Evolutionary conservation across 2,888 invertebrate species (phyloP).

Genomic region (Noctua pronuba): DNA sequence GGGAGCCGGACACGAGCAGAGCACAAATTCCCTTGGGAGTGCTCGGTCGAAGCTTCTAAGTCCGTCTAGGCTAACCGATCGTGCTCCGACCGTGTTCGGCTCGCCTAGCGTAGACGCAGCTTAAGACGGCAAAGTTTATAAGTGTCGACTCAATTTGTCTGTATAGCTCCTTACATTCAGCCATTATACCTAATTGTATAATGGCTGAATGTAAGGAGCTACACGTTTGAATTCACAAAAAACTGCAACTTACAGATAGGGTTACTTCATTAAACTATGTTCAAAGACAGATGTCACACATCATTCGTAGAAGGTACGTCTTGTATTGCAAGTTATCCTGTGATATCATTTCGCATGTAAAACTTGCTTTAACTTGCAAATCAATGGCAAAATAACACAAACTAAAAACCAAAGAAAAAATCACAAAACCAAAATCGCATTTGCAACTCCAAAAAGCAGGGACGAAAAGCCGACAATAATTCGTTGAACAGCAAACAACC

Average conservation of each 20-base stretch:
- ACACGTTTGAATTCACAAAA: background rate
- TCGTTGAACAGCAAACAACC: slow-evolving; percentile 63
- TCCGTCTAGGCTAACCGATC: no score
- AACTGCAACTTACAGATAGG: background rate
- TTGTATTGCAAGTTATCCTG: background rate
- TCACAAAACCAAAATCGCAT: slow-evolving; percentile 22
- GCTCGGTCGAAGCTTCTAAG: no score
- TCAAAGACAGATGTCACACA: background rate
- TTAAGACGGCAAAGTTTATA: background rate
- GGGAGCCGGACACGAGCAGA: no score
- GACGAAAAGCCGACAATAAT: slow-evolving; percentile 46
- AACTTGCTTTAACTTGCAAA: background rate
- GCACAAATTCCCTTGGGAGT: no score
- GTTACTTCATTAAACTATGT: background rate
- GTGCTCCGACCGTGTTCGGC: no score
- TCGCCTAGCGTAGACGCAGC: no score
- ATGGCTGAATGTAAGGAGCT: background rate
- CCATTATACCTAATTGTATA: no score
- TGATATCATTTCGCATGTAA: background rate
- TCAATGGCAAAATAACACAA: background rate
- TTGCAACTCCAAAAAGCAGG: slow-evolving; percentile 40
- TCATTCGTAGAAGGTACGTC: background rate
- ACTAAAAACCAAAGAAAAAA: slow-evolving; percentile 1
- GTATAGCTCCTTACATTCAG: no score
- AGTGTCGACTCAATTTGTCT: background rate